Conservation (phyloP, 2,113 vertebrate genomes). For the Okapia johnstoni region DNA sequence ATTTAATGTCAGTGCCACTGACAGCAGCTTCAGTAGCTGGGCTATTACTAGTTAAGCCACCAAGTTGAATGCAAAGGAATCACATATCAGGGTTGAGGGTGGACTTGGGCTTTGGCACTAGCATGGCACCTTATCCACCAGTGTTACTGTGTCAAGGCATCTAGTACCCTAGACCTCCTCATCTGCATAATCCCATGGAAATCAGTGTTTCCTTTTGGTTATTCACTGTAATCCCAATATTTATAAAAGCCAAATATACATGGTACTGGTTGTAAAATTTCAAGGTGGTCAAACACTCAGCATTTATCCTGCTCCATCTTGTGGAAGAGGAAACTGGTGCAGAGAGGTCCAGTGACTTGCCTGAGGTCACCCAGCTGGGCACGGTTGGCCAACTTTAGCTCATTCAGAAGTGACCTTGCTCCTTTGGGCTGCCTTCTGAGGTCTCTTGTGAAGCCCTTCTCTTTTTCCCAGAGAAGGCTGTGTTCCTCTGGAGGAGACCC, state of each 20-base stretch:
- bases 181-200: not conserved
- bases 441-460: not conserved
- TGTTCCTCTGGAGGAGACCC: not conserved
- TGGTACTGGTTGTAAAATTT: not conserved
- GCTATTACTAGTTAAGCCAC: not conserved
- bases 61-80: not conserved
- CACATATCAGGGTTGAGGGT: too few relatives aligned
- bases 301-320: not conserved
- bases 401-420: not conserved
- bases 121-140: not conserved
- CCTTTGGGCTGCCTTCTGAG: not conserved
- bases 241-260: not conserved
- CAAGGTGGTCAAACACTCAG: not conserved
- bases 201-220: not conserved
- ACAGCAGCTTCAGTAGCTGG: not conserved
- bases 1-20: not conserved
- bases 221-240: not conserved
- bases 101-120: not conserved
- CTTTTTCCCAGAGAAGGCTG: not conserved
- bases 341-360: not conserved
- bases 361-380: not conserved
- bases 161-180: not conserved
- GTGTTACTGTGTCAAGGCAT: not conserved
- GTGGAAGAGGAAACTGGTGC: not conserved
- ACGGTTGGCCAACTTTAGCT: not conserved